A percentile compares a stretch with the other conserved stretches of the same genome.
Evolutionary conservation across 2,113 vertebrate genomes (phyloP).

Genomic region (Tachycineta bicolor): DNA sequence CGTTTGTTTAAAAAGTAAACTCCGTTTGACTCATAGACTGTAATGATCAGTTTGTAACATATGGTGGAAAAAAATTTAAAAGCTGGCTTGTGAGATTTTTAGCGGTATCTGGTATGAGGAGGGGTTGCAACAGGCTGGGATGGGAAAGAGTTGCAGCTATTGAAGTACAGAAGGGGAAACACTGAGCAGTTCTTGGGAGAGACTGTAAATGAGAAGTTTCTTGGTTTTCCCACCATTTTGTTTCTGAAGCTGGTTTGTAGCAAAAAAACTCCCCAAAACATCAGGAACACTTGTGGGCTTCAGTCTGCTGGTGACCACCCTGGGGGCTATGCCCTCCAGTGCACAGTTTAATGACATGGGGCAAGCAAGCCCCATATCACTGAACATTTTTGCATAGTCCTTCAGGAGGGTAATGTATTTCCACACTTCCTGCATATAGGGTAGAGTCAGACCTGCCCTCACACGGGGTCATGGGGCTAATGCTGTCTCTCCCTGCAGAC

Average conservation of each 20-base stretch:
- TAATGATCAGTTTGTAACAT: not conserved
- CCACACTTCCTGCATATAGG: not conserved
- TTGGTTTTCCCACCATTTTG: not conserved
- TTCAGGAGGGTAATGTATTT: not conserved
- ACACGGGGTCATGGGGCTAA: not conserved
- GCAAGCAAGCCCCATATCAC: not conserved
- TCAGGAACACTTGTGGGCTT: not conserved
- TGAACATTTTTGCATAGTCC: not conserved
- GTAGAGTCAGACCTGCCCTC: not conserved
- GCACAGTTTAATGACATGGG: not conserved
- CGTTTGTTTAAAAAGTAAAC: conserved; percentile 58
- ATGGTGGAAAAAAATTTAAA: not conserved
- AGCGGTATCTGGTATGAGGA: not conserved
- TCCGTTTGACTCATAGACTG: not conserved
- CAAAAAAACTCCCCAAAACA: not conserved
- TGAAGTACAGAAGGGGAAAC: not conserved
- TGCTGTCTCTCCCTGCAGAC: not conserved
- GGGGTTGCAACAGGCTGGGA: not conserved
- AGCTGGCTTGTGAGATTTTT: not conserved
- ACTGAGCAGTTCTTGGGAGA: not conserved
- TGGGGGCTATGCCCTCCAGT: not conserved
- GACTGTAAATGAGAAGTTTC: not conserved
- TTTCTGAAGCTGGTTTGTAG: not conserved
- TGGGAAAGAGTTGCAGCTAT: not conserved
- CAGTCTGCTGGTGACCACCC: not conserved